phyloP scores from a whole-genome alignment of 2,797 vertebrate species.

The Malurus splendens region DNA sequence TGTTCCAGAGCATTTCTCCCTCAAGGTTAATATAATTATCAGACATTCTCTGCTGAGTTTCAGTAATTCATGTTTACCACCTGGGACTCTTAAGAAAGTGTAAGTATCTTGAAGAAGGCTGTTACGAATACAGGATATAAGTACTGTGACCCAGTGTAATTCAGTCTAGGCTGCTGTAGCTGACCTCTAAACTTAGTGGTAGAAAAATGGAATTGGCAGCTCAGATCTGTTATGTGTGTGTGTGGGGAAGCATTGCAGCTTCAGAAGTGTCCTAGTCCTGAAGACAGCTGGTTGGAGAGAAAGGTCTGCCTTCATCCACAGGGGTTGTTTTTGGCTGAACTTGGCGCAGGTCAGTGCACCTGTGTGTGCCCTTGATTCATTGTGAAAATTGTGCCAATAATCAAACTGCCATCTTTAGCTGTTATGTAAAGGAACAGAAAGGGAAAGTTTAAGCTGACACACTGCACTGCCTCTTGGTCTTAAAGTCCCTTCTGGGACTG shows the following conservation, averaged over 20 bases:
- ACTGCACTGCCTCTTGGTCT: neutral
- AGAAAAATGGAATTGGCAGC: neutral
- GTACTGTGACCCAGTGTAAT: neutral
- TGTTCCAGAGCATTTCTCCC: constrained; percentile 32
- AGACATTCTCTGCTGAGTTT: constrained; percentile 3
- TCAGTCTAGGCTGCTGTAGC: neutral
- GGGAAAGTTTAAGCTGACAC: neutral
- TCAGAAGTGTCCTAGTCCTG: neutral
- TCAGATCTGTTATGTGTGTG: rapidly evolving
- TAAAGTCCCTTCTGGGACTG: neutral
- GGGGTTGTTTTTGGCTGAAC: neutral
- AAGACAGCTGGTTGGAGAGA: neutral
- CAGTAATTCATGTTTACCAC: neutral
- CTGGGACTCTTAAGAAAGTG: neutral
- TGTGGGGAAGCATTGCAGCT: neutral
- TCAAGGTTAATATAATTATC: constrained; percentile 15
- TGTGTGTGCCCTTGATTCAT: neutral
- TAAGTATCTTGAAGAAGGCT: neutral
- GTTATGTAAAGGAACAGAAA: neutral
- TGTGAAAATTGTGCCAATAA: neutral
- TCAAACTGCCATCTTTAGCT: neutral
- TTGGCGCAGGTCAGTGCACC: neutral
- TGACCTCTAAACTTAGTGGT: neutral
- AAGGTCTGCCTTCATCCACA: neutral
- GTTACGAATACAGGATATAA: neutral